phyloP scores from a whole-genome alignment of 1,140 invertebrate genomes.

The Ectropis grisescens region DNA sequence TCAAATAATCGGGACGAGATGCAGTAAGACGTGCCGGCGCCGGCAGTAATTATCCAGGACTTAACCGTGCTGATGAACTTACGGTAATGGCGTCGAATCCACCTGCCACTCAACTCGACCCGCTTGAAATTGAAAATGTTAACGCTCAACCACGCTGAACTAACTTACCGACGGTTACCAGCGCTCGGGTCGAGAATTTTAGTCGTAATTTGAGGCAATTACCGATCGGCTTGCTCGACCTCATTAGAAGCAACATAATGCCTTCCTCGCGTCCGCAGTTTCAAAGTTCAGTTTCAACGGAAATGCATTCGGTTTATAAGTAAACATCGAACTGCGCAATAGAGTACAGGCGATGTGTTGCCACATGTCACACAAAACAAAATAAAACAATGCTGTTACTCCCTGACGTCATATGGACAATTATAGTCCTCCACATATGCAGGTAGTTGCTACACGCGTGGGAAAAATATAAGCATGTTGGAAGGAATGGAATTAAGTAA shows the following conservation, averaged over 20 bases:
- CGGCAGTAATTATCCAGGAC: conserved; percentile 42
- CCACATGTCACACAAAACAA: conserved; percentile 10
- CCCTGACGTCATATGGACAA: conserved; percentile 34
- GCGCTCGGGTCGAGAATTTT: too few species aligned
- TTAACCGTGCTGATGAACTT: conserved; percentile 28
- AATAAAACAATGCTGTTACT: conserved; percentile 21
- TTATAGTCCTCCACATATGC: conserved; percentile 37
- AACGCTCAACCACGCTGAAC: conserved; percentile 20
- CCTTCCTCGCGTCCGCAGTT: too few species aligned
- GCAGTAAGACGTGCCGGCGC: conserved; percentile 19
- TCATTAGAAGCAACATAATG: too few species aligned
- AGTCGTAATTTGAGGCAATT: too few species aligned
- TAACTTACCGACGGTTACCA: conserved; percentile 1
- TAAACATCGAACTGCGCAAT: neutral
- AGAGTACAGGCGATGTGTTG: conserved; percentile 16
- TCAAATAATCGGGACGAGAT: conserved; percentile 13
- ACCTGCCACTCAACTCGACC: conserved; percentile 8
- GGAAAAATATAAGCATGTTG: conserved; percentile 21
- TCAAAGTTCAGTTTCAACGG: too few species aligned
- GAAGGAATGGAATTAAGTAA: too few species aligned
- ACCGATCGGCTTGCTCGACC: too few species aligned
- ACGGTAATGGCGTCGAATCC: conserved; percentile 24
- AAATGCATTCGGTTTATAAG: neutral
- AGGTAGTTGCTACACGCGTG: conserved; percentile 32
- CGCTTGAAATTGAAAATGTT: conserved; percentile 14